Evolutionary conservation across 2,888 invertebrate species (phyloP).

Genomic region (Eupithecia subfuscata): DNA sequence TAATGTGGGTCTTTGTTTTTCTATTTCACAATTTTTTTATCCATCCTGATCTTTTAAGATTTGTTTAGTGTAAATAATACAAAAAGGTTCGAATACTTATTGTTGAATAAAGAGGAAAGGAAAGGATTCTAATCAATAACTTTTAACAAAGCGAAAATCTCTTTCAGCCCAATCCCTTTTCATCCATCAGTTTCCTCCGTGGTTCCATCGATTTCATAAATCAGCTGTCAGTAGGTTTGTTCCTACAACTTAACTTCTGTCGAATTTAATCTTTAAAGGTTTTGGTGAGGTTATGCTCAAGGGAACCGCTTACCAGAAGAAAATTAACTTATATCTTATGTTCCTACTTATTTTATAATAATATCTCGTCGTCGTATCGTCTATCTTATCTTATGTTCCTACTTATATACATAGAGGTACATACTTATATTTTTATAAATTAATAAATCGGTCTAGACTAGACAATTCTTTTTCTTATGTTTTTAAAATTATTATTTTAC

Average conservation of each 20-base stretch:
- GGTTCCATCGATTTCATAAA: slow-evolving; percentile 12
- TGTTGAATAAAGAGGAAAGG: not conserved
- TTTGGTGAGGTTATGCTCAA: not conserved
- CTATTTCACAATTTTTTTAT: not conserved
- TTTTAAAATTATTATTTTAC: no score
- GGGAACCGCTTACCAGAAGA: not conserved
- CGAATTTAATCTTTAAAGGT: not conserved
- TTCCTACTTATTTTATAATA: not conserved
- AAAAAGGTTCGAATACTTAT: not conserved
- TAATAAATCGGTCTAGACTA: not conserved
- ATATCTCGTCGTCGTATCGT: no score
- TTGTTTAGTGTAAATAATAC: not conserved
- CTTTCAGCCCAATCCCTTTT: slow-evolving; percentile 5
- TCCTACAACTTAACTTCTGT: not conserved
- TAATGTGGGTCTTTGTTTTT: not conserved
- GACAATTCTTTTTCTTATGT: not conserved
- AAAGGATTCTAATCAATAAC: slow-evolving; percentile 12
- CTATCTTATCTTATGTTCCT: no score
- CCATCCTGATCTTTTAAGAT: no score
- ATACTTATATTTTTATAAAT: no score
- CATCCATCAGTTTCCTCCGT: not conserved
- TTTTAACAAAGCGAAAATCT: slow-evolving; percentile 11
- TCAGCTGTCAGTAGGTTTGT: slow-evolving; percentile 8
- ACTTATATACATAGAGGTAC: no score
- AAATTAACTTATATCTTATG: not conserved